phyloP scores from a whole-genome alignment of 2,797 vertebrate species.

The Anisognathus igniventris region DNA sequence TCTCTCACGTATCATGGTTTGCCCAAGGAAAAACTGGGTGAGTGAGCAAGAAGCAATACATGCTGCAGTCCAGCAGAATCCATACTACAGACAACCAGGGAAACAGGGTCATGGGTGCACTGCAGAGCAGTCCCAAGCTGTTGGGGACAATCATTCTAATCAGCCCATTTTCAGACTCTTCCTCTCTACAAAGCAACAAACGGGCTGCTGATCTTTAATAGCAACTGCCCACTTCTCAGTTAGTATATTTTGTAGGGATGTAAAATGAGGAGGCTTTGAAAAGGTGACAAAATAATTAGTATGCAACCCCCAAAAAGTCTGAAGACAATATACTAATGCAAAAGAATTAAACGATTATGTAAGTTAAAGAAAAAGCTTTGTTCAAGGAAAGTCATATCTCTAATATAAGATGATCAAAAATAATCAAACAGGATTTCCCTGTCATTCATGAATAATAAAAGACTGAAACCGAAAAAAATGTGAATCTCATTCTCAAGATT shows the following conservation, averaged over 20 bases:
- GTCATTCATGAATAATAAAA: neutral
- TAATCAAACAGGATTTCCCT: neutral
- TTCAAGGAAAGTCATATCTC: neutral
- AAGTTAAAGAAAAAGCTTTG: neutral
- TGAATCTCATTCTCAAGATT: neutral
- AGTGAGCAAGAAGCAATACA: neutral
- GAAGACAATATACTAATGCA: neutral
- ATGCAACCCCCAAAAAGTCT: neutral
- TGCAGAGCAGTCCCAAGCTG: neutral
- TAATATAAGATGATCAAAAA: neutral
- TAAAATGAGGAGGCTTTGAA: neutral
- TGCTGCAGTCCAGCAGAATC: neutral
- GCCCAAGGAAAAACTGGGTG: neutral
- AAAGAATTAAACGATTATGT: neutral
- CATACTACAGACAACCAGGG: neutral
- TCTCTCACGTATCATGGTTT: fast-evolving
- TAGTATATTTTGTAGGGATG: neutral
- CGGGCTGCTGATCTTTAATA: neutral
- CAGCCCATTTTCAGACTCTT: neutral
- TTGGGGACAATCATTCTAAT: neutral
- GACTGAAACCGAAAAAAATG: neutral
- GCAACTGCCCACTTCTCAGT: neutral
- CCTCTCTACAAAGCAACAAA: neutral
- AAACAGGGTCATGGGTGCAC: neutral
- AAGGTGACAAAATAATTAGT: neutral